Evolutionary conservation across 2,113 vertebrate genomes (phyloP), one percentile per base, ranked within the genome.

Genomic region (Bubo bubo): DNA sequence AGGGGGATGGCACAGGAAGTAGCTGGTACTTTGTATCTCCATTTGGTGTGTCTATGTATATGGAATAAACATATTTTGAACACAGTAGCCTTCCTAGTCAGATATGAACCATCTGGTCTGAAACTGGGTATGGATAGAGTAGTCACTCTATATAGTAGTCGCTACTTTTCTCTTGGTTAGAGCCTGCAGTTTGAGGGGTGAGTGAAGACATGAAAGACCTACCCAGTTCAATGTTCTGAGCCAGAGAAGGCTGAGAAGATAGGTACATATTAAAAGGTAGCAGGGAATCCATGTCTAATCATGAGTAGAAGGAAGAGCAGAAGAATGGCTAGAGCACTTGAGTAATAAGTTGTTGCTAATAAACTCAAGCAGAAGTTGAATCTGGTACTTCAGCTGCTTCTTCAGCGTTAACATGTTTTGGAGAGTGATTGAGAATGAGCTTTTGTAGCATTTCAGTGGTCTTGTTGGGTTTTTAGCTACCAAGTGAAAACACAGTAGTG

Each of bases 321-420:
- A 24, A 56, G 47, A 74, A 56, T 52, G 35, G 17, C 79, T 59
- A 34, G 73, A 87, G 45, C 30, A 7, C 35, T 34, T 34, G 19
- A 56, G 8, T 35, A 50, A 9, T 52, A 58, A 83, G 27, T 12
- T 53, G 13, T 66, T 89, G 60, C 37, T 75, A 28, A 47, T 71
- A 82, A 73, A 37, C 21, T 83, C 43, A 14, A 83, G 22, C 32
- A 47, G 28, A 32, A 62, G 39, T 41, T 68, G 52, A 71, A 79
- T 64, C 14, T 34, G 24, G 52, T 55, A 43, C 11, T 91, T 89
- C 12, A 56, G 22, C 26, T 67, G 10, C 71, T 82, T 26, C n/a
- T 79, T 64, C 12, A 73, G 32, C 1, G 0, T 60, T 59, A 6
- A 6, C 0, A 0, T 66, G 20, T 86, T 79, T 47, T 60, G 50